These are phyloP conservation scores for Epinephelus malabaricus DNA, from an alignment of 2,797 vertebrate species.

Conservation along the genomic window DNA sequence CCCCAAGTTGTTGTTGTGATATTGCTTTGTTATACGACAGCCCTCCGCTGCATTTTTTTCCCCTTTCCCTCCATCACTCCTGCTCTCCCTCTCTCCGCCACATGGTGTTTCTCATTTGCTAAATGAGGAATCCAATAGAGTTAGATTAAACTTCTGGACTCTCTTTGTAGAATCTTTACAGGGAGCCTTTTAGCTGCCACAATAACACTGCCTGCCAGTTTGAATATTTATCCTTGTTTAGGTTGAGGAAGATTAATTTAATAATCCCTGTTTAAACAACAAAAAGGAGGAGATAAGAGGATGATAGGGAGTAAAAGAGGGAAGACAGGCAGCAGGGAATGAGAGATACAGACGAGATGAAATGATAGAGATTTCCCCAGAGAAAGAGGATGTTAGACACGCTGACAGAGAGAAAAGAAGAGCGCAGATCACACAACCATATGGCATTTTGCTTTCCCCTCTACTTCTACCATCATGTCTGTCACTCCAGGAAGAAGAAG, in stretches of 20 bases:
- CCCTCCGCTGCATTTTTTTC: slow-evolving; percentile 8
- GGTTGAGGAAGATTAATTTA: slow-evolving; percentile 54
- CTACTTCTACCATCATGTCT: slow-evolving; percentile 57
- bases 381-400: slow-evolving; percentile 54
- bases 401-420: slow-evolving; percentile 58
- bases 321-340: slow-evolving; percentile 26
- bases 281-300: slow-evolving; percentile 53
- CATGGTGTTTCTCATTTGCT: slow-evolving; percentile 71
- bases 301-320: slow-evolving; percentile 36
- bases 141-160: slow-evolving; percentile 71
- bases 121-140: slow-evolving; percentile 75
- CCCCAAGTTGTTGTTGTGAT: slow-evolving; percentile 49
- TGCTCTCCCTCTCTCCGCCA: slow-evolving; percentile 45
- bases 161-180: slow-evolving; percentile 61
- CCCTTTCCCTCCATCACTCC: slow-evolving; percentile 30
- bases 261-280: slow-evolving; percentile 66
- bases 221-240: slow-evolving; percentile 51
- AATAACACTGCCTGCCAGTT: slow-evolving; percentile 39
- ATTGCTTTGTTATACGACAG: slow-evolving; percentile 42
- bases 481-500: slow-evolving; percentile 60
- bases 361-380: slow-evolving; percentile 64
- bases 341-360: slow-evolving; percentile 54
- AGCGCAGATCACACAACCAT: slow-evolving; percentile 68
- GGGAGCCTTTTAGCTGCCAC: slow-evolving; percentile 56
- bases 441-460: slow-evolving; percentile 68